Conservation (phyloP, 2,797 vertebrate species). For the Spheniscus humboldti region DNA sequence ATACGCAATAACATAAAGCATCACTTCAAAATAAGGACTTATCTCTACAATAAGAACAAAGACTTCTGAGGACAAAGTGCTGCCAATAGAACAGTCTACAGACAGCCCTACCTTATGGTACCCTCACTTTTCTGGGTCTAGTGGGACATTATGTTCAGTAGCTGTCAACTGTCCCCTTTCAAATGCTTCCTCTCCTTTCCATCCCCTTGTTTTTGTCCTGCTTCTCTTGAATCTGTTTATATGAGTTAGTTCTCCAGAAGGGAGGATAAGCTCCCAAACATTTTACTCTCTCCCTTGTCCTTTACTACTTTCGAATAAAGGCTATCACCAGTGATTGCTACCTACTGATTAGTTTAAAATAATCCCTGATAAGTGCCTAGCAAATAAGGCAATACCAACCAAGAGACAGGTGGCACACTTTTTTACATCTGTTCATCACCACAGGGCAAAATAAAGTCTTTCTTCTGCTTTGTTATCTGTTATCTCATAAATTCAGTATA, state of each 20-base stretch:
- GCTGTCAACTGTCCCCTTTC: not conserved
- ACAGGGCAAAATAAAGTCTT: not conserved
- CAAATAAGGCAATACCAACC: not conserved
- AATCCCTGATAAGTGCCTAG: not conserved
- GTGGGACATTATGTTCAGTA: not conserved
- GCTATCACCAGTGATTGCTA: not conserved
- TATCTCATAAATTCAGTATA: not conserved
- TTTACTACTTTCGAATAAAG: not conserved
- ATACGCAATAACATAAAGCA: not conserved
- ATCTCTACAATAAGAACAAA: not conserved
- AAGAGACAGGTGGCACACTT: not conserved
- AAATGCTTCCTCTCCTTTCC: not conserved
- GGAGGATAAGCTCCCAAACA: not conserved
- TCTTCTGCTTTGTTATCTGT: not conserved
- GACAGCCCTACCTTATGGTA: not conserved
- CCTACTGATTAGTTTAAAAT: not conserved
- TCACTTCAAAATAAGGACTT: not conserved
- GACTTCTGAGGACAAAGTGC: not conserved
- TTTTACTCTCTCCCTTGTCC: not conserved
- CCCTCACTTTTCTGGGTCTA: not conserved
- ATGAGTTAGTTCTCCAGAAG: not conserved
- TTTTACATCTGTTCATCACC: not conserved
- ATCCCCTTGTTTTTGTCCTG: not conserved
- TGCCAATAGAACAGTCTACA: not conserved
- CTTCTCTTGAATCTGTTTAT: not conserved